Evolutionary conservation across 2,888 invertebrate genomes (phyloP), one percentile per base, ranked within the genome.

Genomic region (Octonoba sinensis): DNA sequence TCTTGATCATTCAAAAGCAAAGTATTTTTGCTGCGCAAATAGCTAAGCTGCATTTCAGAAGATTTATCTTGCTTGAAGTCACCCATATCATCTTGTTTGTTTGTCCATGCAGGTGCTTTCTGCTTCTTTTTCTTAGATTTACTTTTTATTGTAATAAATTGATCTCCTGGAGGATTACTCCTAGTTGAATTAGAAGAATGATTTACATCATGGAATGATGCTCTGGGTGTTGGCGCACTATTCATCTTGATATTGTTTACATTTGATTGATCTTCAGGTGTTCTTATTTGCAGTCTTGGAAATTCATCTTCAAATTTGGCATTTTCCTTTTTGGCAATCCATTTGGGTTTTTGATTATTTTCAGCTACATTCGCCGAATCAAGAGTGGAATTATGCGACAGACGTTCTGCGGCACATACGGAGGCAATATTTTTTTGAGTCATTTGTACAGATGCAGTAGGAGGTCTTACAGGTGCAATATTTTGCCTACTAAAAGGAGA

Each of bases 381-480:
- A 15, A 18, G 1, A 49, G 15, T 16, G 16, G 22, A 36, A 36
- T 36, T 36, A 6, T 36, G 36, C 11, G 36, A 36, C 36, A 36
- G 36, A 8, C 36, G 36, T 36, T 36, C 16, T 62, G n/a, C 44
- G 3, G 27, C n/a, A 16, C 15, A 4, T 24, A 12, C 18, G 8
- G 49, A 49, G 24, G 27, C 16, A 46, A 24, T 46, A 70, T 27
- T 47, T 18, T 54, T 76, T 51, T 66, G 71, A 8, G 46, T 54
- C 11, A 67, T 24, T 22, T 77, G 73, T 22, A 46, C 60, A 15
- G 77, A 57, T 20, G 64, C 22, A 57, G 70, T 81, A 3, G 81
- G 64, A n/a, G 54, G 49, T 60, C 18, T 59, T 16, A 16, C 54
- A 8, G 93, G 88, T 1, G 93, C 93, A 82, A 88, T 88, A 57